Evolutionary conservation across 1,140 invertebrate genomes (phyloP).

Genomic region (Trachymyrmex septentrionalis): DNA sequence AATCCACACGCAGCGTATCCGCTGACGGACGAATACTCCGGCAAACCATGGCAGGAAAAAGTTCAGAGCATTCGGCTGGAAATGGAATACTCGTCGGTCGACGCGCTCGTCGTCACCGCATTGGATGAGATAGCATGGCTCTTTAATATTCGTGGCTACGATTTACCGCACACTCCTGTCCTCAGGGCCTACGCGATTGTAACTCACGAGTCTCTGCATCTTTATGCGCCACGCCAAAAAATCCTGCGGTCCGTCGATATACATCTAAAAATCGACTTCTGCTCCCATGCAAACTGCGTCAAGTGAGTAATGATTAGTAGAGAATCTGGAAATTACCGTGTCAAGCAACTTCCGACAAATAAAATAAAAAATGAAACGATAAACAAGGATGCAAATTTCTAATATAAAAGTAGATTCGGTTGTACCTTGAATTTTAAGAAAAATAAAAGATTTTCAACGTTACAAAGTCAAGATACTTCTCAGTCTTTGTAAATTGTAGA

Average conservation of each 20-base stretch:
- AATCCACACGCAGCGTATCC: conserved; percentile 86
- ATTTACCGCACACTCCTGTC: conserved; percentile 95
- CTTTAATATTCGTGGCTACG: conserved; percentile 97
- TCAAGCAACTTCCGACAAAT: not conserved
- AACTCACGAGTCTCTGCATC: conserved; percentile 88
- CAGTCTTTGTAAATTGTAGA: not conserved
- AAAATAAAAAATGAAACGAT: not conserved
- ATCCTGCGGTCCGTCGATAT: conserved; percentile 86
- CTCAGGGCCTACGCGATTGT: conserved; percentile 93
- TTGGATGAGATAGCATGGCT: conserved; percentile 98
- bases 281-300: conserved; percentile 89
- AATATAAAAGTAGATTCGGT: not conserved
- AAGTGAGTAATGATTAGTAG: conserved; percentile 86
- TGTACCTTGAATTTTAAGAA: not conserved
- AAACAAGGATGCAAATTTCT: not conserved
- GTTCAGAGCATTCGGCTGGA: conserved; percentile 89
- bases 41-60: conserved; percentile 91
- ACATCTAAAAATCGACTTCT: conserved; percentile 89
- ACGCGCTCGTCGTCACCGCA: conserved; percentile 94
- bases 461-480: not conserved
- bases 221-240: conserved; percentile 89
- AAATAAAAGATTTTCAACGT: not conserved
- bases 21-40: conserved; percentile 88
- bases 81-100: conserved; percentile 89
- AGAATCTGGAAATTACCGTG: not conserved